Conservation (phyloP, 1,140 invertebrate genomes). For the Cydia splendana region DNA sequence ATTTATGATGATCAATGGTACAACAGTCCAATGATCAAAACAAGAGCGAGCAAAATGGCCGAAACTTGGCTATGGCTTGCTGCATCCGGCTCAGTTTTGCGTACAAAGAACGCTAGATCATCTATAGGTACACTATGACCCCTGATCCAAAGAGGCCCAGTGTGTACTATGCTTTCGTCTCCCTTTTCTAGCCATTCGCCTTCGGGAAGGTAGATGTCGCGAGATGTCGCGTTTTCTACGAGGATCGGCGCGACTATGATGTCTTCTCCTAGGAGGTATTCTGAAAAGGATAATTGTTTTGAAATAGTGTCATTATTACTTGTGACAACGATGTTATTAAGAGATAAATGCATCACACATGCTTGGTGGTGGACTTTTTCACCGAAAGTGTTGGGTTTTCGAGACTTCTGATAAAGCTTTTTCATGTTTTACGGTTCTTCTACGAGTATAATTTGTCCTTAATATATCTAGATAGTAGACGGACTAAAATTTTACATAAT, state of each 20-base stretch:
- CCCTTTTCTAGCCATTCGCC: constrained; percentile 81
- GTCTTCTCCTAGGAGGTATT: constrained; percentile 86
- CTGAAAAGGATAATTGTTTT: constrained; percentile 60
- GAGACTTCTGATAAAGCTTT: too few species aligned
- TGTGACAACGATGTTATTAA: too few species aligned
- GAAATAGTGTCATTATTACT: too few species aligned
- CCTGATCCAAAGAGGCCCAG: constrained; percentile 79
- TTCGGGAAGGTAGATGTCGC: constrained; percentile 85
- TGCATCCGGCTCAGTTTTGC: constrained; percentile 13
- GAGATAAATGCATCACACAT: too few species aligned
- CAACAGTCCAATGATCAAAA: neutral
- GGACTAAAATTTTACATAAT: too few species aligned
- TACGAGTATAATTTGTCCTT: too few species aligned
- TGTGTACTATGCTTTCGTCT: constrained; percentile 42
- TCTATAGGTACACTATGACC: constrained; percentile 83
- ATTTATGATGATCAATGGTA: neutral
- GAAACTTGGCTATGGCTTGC: neutral
- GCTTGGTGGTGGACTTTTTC: too few species aligned
- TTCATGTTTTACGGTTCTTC: too few species aligned
- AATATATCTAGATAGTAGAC: too few species aligned
- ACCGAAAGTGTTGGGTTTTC: too few species aligned
- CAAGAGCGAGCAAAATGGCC: neutral
- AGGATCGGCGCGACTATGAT: constrained; percentile 87
- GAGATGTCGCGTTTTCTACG: constrained; percentile 78
- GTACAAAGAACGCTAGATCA: constrained; percentile 81